Base-by-base conservation (phyloP, 2,113 vertebrate species). In the Hucho hucho region DNA sequence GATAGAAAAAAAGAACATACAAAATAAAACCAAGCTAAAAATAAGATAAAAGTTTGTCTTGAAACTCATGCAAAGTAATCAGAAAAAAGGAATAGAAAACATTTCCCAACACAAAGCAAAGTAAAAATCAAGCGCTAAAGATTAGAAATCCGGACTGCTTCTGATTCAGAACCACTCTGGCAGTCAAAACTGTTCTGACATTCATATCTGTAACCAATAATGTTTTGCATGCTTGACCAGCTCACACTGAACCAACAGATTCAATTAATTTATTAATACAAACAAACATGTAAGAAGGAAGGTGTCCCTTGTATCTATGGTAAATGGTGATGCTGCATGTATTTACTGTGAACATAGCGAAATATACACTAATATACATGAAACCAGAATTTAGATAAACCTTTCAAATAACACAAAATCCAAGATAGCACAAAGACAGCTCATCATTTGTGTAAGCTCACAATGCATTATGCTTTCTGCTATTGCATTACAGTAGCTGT, bases 41-140 rank as follows among this genome's bases (percentile, higher is more conserved):
- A 66, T 47, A 26, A 43, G 37, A 37, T 2, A 14, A 25, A 61
- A 69, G 11, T 26, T 66, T 16, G 4, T 49, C 14, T 49, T 49
- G 12, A 74, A 68, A 37, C 37, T 43, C 37, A 43, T 43, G 37
- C 37, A 43, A 43, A 43, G 37, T 11, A 3, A 9, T 43, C 37
- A 43, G 37, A 43, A 43, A 43, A 43, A 43, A 43, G 9, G 9
- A 43, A 1, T 12, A 43, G 7, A 11, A 43, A 43, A 20, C 47
- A 43, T 56, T 82, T 87, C 83, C 87, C 63, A 47, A 79, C 76
- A 85, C 72, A 22, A 64, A 28, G n/a, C n/a, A n/a, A 29, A 65
- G 18, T 16, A 56, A 12, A 56, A 26, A 28, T 63, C 59, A 13
- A 28, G 3, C 64, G 61, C 74, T 71, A 32, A 46, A 25, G 28